Conservation (phyloP, 2,797 vertebrate genomes). For the Megalops cyprinoides region DNA sequence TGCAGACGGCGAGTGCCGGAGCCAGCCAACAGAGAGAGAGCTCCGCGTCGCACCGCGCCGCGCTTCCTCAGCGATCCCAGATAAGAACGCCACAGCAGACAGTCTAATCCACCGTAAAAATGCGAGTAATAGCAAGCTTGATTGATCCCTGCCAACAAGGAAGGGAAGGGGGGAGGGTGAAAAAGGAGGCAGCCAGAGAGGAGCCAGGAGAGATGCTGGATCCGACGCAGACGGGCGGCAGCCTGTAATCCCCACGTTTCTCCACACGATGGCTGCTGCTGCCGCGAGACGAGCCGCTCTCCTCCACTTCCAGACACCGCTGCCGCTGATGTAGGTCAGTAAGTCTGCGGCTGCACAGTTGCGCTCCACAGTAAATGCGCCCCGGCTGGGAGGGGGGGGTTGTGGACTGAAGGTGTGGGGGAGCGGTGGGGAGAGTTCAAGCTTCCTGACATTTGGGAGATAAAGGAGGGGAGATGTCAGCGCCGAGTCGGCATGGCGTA, state of each 20-base stretch:
- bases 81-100: conserved; percentile 56
- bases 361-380: conserved; percentile 60
- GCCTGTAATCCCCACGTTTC: conserved; percentile 64
- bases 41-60: conserved; percentile 44
- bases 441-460: not conserved
- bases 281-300: conserved; percentile 56
- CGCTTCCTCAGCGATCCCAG: conserved; percentile 65
- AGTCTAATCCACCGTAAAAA: conserved; percentile 65
- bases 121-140: conserved; percentile 53
- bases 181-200: conserved; percentile 57
- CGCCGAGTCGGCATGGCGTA: not conserved
- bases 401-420: not conserved
- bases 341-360: conserved; percentile 77
- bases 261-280: conserved; percentile 72
- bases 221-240: conserved; percentile 56
- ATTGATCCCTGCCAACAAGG: conserved; percentile 49
- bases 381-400: not conserved
- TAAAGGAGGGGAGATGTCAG: not conserved
- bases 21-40: conserved; percentile 65
- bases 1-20: conserved; percentile 61
- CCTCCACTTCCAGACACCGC: conserved; percentile 76
- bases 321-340: conserved; percentile 86
- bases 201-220: conserved; percentile 48
- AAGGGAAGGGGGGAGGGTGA: not conserved
- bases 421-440: not conserved